phyloP scores from a whole-genome alignment of 2,888 invertebrate genomes.

The Netelia melanura region DNA sequence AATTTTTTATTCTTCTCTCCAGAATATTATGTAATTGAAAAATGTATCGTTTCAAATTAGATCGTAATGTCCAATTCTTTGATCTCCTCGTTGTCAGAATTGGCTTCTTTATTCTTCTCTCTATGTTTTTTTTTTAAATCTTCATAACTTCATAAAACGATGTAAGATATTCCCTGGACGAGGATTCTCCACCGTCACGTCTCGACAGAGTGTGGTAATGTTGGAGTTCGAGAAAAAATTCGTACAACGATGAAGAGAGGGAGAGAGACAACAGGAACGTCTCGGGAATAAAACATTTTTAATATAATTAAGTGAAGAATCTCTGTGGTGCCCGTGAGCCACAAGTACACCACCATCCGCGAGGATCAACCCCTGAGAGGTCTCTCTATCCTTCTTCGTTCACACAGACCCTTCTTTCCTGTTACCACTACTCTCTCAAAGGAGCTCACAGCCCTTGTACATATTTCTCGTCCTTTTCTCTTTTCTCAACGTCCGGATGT shows the following conservation, averaged over 20 bases:
- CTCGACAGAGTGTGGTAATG: neutral
- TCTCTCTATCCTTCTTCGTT: constrained; percentile 39
- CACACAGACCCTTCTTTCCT: constrained; percentile 61
- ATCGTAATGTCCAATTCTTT: neutral
- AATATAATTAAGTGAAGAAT: constrained; percentile 84
- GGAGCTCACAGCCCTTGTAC: constrained; percentile 39
- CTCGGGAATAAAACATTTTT: constrained; percentile 81
- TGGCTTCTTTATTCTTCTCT: neutral
- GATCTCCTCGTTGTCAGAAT: neutral
- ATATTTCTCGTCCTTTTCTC: constrained; percentile 47
- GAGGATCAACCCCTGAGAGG: constrained; percentile 64
- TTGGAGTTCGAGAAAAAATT: neutral
- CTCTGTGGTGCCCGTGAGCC: constrained; percentile 79
- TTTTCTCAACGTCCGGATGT: constrained; percentile 70
- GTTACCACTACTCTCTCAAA: constrained; percentile 50
- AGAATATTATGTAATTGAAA: neutral
- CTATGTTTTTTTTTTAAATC: neutral
- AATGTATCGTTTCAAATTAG: neutral
- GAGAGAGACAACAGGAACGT: constrained; percentile 42
- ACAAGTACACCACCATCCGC: constrained; percentile 48
- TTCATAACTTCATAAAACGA: neutral
- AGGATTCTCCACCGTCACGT: neutral
- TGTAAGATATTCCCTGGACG: neutral
- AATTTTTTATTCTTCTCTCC: neutral
- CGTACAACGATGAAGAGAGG: neutral